Conservation (phyloP, 1,140 invertebrate species). For the Aleiodes sp. region DNA sequence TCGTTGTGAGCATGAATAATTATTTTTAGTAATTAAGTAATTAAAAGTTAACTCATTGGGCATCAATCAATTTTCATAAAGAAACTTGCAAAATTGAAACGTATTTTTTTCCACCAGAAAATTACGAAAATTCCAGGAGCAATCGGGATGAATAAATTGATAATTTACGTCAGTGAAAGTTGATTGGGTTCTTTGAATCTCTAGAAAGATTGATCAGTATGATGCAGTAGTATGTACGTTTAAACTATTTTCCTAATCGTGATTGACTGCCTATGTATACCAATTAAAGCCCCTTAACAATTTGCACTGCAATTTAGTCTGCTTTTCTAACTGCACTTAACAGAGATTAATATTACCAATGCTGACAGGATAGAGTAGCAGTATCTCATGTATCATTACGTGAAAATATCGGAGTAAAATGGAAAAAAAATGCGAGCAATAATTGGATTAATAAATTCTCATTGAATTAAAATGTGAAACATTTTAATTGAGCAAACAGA, state of each 20-base stretch:
- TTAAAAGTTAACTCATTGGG: too few relatives aligned
- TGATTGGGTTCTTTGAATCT: conserved; percentile 5
- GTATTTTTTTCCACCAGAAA: not conserved
- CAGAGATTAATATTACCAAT: not conserved
- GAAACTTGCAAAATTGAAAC: not conserved
- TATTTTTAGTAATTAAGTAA: too few relatives aligned
- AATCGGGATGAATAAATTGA: not conserved
- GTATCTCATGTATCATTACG: not conserved
- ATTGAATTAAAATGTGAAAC: too few relatives aligned
- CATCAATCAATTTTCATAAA: not conserved
- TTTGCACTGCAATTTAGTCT: not conserved
- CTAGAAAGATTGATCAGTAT: not conserved
- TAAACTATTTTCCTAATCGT: conserved; percentile 15
- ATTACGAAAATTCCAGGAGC: not conserved
- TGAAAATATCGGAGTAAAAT: not conserved
- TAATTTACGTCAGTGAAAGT: conserved; percentile 12
- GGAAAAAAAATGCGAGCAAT: not conserved
- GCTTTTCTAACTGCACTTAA: not conserved
- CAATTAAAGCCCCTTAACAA: not conserved
- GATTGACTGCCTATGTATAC: conserved; percentile 8
- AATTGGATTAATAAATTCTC: too few relatives aligned
- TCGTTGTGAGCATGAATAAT: too few relatives aligned
- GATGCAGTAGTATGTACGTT: not conserved
- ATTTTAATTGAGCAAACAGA: too few relatives aligned
- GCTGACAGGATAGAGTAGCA: not conserved